Base-by-base conservation (phyloP, 2,797 vertebrate species). In the Adelosebastes latens region DNA sequence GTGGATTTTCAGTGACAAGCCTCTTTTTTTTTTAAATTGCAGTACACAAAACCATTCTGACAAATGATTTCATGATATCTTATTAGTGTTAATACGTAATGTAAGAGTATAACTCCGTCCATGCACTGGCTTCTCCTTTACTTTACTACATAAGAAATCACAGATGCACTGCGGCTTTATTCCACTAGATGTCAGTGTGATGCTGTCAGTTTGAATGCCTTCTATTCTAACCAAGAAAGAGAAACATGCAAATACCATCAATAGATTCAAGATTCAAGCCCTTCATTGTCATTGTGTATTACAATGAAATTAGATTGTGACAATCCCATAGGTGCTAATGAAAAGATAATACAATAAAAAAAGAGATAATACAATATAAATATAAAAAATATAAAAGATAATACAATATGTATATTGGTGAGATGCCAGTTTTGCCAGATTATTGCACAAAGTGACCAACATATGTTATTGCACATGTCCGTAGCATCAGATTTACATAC, bases 161-260 rank as follows among this genome's bases (percentile, higher is more conserved):
- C 34, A 46, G 9, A 46, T 39, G 79, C 77, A 74, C 53, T 7
- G 6, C 11, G 39, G 36, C 58, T 71, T 49, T 82, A 6, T 29
- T 84, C 93, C 94, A 94, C 93, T 89, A 95, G 94, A 90, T 95
- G 94, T 92, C 94, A 94, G 87, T 93, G 86, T 92, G 75, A 77
- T 52, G 46, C 89, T 70, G 80, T 87, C 77, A 42, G 4, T 74
- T 6, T 39, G 14, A 68, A 61, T 6, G 4, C 3, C 42, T 12
- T 12, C 9, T 27, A 1, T 34, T 27, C 6, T 22, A 25, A 14
- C 31, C 6, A 27, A 31, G 18, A 14, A 27, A 42, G n/a, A 31
- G 8, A 29, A 25, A 27, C 46, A 7, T 64, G 20, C 31, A 46
- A 46, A 29, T 46, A n/a, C 8, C 10, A 13, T 18, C 1, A 46